These are phyloP conservation scores for Echeneis naucrates DNA, from an alignment of 2,797 vertebrate genomes.

Conservation along the genomic window DNA sequence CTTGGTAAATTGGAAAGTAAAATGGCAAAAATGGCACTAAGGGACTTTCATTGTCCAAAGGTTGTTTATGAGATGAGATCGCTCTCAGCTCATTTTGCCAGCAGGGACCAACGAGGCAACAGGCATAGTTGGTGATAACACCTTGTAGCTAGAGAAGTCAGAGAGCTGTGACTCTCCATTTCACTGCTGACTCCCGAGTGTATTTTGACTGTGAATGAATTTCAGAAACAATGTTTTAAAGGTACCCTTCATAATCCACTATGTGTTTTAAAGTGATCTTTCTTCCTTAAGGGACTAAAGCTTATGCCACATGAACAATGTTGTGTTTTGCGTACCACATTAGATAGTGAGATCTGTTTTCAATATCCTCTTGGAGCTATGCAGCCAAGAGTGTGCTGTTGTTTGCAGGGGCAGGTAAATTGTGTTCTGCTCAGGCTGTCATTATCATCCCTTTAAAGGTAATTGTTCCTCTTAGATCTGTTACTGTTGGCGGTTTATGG, in stretches of 20 bases:
- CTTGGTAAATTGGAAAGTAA: slow-evolving; percentile 25
- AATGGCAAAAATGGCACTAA: slow-evolving; percentile 13
- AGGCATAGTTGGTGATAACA: slow-evolving; percentile 46
- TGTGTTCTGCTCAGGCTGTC: slow-evolving; percentile 55
- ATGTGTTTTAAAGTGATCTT: background rate
- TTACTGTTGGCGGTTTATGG: slow-evolving; percentile 50
- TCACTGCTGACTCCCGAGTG: slow-evolving; percentile 26
- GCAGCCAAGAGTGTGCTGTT: slow-evolving; percentile 9
- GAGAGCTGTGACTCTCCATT: slow-evolving; percentile 42
- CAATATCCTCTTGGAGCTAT: slow-evolving; percentile 11
- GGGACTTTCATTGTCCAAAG: slow-evolving; percentile 22
- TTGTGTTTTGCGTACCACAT: background rate
- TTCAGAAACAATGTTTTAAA: slow-evolving; percentile 22
- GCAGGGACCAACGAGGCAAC: slow-evolving; percentile 28
- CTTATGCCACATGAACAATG: background rate
- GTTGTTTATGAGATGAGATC: slow-evolving; percentile 20
- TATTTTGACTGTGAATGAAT: slow-evolving; percentile 50
- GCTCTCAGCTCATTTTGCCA: slow-evolving; percentile 32
- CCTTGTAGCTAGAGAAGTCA: slow-evolving; percentile 45
- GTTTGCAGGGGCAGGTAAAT: slow-evolving; percentile 46
- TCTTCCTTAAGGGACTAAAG: slow-evolving; percentile 13
- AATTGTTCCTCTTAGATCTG: slow-evolving; percentile 60
- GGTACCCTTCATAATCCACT: too few species aligned
- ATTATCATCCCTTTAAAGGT: slow-evolving; percentile 67
- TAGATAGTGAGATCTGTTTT: slow-evolving; percentile 14